These are phyloP conservation scores for Micromesistius poutassou DNA, from an alignment of 2,797 vertebrate genomes.

Conservation along the genomic window DNA sequence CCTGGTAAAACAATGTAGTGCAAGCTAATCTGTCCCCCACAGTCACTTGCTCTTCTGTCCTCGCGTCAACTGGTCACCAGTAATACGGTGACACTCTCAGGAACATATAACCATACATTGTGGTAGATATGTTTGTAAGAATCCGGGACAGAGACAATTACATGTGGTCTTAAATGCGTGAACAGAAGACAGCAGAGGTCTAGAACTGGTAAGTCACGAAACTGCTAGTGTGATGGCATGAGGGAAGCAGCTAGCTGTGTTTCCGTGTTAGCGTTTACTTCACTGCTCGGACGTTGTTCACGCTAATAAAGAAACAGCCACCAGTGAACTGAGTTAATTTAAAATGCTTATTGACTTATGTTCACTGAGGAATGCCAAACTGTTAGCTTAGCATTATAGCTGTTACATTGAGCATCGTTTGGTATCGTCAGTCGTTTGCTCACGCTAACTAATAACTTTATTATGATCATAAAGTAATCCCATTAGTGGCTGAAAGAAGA, in stretches of 20 bases:
- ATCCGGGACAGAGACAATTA: neutral
- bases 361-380: neutral
- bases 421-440: neutral
- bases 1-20: neutral
- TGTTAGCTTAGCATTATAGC: neutral
- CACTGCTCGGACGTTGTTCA: neutral
- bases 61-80: neutral
- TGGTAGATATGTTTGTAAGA: neutral
- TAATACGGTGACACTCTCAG: neutral
- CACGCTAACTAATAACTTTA: no score
- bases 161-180: neutral
- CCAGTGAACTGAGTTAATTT: neutral
- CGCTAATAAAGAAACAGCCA: neutral
- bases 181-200: neutral
- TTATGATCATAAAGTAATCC: neutral
- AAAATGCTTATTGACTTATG: neutral
- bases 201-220: neutral
- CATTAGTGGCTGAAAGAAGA: neutral
- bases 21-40: neutral
- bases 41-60: neutral
- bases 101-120: neutral
- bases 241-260: neutral
- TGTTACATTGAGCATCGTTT: neutral
- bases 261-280: neutral
- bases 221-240: neutral